These are phyloP conservation scores for Poeciliopsis occidentalis DNA, from an alignment of 2,113 vertebrate species.

Conservation along the genomic window DNA sequence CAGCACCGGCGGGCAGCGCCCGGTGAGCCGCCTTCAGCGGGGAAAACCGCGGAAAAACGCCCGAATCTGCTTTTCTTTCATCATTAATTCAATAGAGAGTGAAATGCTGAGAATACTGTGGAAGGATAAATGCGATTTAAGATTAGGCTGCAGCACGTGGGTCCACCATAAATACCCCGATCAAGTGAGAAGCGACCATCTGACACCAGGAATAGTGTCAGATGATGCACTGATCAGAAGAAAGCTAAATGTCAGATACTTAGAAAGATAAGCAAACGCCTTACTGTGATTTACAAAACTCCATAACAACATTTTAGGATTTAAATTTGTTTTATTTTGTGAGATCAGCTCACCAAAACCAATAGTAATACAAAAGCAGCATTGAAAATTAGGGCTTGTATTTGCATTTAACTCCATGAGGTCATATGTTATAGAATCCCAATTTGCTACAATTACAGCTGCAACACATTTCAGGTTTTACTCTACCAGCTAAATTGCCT, in stretches of 20 bases:
- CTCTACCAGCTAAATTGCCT: background rate
- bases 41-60: background rate
- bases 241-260: background rate
- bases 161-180: constrained; percentile 4
- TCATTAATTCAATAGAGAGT: background rate
- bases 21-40: background rate
- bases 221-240: background rate
- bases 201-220: background rate
- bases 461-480: background rate
- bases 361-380: too few species aligned
- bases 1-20: constrained; percentile 38
- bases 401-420: background rate
- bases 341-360: background rate
- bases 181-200: background rate
- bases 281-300: background rate
- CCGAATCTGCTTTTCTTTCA: background rate
- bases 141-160: background rate
- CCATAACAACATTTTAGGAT: background rate
- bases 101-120: background rate
- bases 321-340: background rate
- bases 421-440: background rate
- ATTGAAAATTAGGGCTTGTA: background rate
- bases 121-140: background rate
- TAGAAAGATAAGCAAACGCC: background rate
- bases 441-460: background rate